phyloP scores from a whole-genome alignment of 2,113 vertebrate genomes.

The Myotis lucifugus region DNA sequence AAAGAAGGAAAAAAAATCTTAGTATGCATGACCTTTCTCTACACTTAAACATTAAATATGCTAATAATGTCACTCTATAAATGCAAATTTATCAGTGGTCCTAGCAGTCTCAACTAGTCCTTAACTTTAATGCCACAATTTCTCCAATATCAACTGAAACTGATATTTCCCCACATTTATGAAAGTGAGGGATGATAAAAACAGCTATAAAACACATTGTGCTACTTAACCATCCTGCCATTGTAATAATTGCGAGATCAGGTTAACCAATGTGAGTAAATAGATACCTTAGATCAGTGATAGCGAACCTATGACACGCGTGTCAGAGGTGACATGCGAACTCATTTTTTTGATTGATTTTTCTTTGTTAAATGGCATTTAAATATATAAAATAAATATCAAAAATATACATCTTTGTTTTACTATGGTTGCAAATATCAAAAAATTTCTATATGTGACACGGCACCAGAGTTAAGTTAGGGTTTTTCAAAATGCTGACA shows the following conservation, averaged over 20 bases:
- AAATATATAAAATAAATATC: no score
- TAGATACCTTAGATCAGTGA: neutral
- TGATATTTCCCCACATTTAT: neutral
- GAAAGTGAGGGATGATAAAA: slow-evolving; percentile 26
- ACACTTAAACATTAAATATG: slow-evolving; percentile 16
- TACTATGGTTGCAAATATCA: no score
- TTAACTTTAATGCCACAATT: slow-evolving; percentile 35
- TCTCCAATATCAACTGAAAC: neutral
- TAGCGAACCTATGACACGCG: no score
- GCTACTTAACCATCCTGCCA: neutral
- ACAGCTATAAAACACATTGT: neutral
- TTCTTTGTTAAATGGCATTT: no score
- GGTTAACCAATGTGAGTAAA: neutral
- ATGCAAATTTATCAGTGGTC: neutral
- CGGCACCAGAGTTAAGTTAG: no score
- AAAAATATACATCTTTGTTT: no score
- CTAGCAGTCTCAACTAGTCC: neutral
- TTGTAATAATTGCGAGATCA: neutral
- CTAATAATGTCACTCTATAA: neutral
- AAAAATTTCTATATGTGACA: no score
- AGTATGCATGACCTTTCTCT: neutral
- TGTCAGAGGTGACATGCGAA: no score
- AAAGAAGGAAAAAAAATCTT: neutral
- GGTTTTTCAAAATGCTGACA: no score
- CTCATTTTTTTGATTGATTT: no score